Percentiles rank a stretch among this genome's conserved stretches.
These are phyloP conservation scores for Coleophora flavipennella DNA, from an alignment of 2,888 invertebrate species.

Conservation along the genomic window DNA sequence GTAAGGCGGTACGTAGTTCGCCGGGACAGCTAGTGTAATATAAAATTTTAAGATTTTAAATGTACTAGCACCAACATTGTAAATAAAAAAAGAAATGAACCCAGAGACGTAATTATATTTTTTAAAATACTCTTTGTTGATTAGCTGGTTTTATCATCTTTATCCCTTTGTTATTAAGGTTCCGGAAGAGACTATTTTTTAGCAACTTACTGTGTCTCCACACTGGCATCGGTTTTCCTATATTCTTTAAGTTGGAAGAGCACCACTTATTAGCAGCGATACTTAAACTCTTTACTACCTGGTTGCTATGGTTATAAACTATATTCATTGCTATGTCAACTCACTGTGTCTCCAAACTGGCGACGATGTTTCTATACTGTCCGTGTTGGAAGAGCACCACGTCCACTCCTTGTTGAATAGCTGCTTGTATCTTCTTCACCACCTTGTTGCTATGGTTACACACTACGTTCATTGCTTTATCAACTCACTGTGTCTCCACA, in stretches of 20 bases:
- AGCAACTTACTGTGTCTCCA: slow-evolving; percentile 88
- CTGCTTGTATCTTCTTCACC: slow-evolving; percentile 94
- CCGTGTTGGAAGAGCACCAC: slow-evolving; percentile 97
- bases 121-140: no score
- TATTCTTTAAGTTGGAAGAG: slow-evolving; percentile 97
- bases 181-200: neutral
- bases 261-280: slow-evolving; percentile 93
- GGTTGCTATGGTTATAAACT: slow-evolving; percentile 93
- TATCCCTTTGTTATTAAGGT: no score
- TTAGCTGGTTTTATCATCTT: no score
- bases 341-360: slow-evolving; percentile 29
- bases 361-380: slow-evolving; percentile 92
- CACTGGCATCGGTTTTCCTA: slow-evolving; percentile 87
- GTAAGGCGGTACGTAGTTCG: no score
- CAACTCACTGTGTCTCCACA: no score
- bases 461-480: no score
- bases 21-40: no score
- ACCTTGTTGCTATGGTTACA: slow-evolving; percentile 96
- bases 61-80: no score
- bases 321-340: no score
- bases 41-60: no score
- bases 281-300: slow-evolving; percentile 95
- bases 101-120: no score
- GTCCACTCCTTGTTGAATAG: slow-evolving; percentile 96
- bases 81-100: no score